phyloP scores from a whole-genome alignment of 2,113 vertebrate species.

The Muntiacus muntjak region DNA sequence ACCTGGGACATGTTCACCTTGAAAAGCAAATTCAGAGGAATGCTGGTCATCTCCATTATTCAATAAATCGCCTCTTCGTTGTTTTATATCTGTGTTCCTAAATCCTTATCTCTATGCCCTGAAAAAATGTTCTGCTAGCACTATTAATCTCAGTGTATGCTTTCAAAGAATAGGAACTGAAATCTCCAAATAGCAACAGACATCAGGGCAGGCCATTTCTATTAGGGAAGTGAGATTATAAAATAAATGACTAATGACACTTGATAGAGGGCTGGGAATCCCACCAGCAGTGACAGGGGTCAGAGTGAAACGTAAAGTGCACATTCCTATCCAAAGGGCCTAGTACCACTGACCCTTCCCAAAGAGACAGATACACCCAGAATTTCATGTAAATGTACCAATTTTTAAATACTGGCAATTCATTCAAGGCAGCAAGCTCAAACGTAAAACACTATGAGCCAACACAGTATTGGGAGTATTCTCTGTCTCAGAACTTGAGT shows the following conservation, averaged over 20 bases:
- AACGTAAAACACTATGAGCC: not conserved
- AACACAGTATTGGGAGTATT: fast-evolving
- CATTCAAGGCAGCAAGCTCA: not conserved
- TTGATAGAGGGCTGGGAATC: not conserved
- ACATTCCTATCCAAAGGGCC: not conserved
- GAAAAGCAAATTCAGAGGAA: constrained; percentile 44
- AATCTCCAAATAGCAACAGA: not conserved
- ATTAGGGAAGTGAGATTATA: not conserved
- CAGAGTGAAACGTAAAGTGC: fast-evolving
- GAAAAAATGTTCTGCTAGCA: not conserved
- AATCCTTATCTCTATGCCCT: not conserved
- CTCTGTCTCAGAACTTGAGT: not conserved
- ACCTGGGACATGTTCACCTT: constrained; percentile 93
- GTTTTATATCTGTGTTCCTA: not conserved
- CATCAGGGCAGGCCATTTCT: not conserved
- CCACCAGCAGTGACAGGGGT: not conserved
- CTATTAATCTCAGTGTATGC: not conserved
- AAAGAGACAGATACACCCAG: not conserved
- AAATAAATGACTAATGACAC: not conserved
- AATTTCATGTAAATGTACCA: not conserved
- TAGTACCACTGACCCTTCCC: not conserved
- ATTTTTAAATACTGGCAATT: not conserved
- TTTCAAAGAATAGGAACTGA: not conserved
- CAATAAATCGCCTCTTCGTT: not conserved
- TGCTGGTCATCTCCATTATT: not conserved